Conservation (phyloP, 2,113 vertebrate genomes). For the Brienomyrus longianalis region DNA sequence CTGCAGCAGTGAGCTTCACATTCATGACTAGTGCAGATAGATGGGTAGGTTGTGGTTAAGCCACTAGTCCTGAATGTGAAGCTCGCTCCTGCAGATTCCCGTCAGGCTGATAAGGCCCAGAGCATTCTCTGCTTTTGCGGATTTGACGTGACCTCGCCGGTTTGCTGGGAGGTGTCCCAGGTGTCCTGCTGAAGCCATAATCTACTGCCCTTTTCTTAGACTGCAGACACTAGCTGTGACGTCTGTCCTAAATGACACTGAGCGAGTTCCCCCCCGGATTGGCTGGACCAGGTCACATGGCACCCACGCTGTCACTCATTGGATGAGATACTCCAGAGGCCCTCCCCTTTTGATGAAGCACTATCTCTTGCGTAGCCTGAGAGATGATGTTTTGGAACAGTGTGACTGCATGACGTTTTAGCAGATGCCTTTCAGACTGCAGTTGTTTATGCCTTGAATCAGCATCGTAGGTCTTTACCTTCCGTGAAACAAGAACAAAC, state of each 20-base stretch:
- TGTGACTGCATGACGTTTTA: not conserved
- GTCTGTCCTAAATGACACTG: not conserved
- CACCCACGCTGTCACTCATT: not conserved
- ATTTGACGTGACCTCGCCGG: not conserved
- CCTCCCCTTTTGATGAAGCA: not conserved
- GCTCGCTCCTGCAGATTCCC: not conserved
- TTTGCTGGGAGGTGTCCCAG: not conserved
- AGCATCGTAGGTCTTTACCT: not conserved
- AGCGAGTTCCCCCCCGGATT: not conserved
- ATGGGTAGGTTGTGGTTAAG: not conserved
- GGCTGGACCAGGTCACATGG: conserved; percentile 1
- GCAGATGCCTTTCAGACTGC: not conserved
- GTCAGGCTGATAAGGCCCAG: not conserved
- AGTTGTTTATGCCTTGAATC: not conserved
- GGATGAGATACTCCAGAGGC: not conserved
- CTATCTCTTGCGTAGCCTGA: not conserved
- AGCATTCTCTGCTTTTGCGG: not conserved
- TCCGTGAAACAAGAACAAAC: not conserved
- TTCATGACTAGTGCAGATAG: not conserved
- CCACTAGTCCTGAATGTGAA: not conserved
- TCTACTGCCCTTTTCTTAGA: not conserved
- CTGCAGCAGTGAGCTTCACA: not conserved
- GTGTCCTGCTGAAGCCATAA: not conserved
- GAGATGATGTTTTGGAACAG: not conserved
- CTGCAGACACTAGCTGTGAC: not conserved